Evolutionary conservation across 2,888 invertebrate species (phyloP).

Genomic region (Toxonevra muliebris): DNA sequence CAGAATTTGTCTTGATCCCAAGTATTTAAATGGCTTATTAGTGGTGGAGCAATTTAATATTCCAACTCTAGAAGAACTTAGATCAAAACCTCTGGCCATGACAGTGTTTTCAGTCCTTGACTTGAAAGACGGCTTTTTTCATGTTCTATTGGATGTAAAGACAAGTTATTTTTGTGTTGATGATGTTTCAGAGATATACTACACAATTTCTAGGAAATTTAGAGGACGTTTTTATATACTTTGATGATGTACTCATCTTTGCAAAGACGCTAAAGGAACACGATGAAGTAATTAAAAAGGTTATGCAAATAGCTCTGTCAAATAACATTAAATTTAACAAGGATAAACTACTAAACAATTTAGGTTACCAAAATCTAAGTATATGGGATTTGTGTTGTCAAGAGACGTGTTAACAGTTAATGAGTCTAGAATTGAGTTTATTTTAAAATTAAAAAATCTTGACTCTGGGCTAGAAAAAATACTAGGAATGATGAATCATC

Average conservation of each 20-base stretch:
- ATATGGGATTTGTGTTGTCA: slow-evolving; percentile 5
- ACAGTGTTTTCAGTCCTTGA: slow-evolving; percentile 30
- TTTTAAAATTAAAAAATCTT: slow-evolving; percentile 5
- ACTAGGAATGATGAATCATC: no score
- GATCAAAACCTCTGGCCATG: slow-evolving; percentile 20
- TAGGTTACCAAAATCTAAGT: no score
- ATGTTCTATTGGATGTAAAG: slow-evolving; percentile 24
- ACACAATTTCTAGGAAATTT: slow-evolving; percentile 30
- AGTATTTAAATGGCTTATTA: slow-evolving; percentile 28
- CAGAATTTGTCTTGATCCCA: slow-evolving; percentile 32
- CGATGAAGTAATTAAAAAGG: slow-evolving; percentile 38
- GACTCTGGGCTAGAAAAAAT: background rate
- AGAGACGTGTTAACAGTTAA: background rate
- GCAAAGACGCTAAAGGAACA: slow-evolving; percentile 29
- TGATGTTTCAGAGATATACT: slow-evolving; percentile 39
- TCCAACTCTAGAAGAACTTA: slow-evolving; percentile 26
- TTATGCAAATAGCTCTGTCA: slow-evolving; percentile 15
- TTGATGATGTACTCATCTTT: slow-evolving; percentile 34
- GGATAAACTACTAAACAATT: no score
- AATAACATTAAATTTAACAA: slow-evolving; percentile 18
- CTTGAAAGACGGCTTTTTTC: slow-evolving; percentile 34
- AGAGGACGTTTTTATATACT: slow-evolving; percentile 24
- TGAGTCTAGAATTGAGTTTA: background rate
- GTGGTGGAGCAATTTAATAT: slow-evolving; percentile 22
- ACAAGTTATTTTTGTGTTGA: slow-evolving; percentile 32